Base-by-base conservation (phyloP, 35 echinoderm and acorn worm species). In the Anneissia japonica region DNA sequence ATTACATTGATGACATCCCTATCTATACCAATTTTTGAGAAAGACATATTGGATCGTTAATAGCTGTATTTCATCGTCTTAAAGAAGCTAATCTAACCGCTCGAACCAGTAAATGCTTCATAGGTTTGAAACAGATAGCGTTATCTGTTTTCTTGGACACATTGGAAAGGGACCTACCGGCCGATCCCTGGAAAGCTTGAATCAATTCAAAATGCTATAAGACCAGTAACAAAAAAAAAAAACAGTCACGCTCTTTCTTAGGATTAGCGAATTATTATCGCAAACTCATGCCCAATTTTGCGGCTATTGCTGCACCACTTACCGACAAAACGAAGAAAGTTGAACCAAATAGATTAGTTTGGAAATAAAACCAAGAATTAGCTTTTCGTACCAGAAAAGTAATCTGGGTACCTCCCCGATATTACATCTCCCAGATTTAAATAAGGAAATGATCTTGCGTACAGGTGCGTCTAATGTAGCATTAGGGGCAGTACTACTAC, bases 251-350 rank as follows among this genome's bases (percentile, higher is more conserved):
- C 11, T 74, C 35, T 13, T 77, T 86, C 35, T 72, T 86, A 23
- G 84, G 84, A 37, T 72, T 86, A 34, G 82, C 75, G 17, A 74
- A 74, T 33, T 90, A 86, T 64, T 86, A 90, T 73, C 43, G 90
- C 23, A 72, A 46, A 19, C 81, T 80, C 81, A 87, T 91, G 1
- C 76, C 84, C 17, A 87, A 91, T 75, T 91, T 38, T 82, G 39
- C 84, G 6, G 76, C 84, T 0, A 90, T 91, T 74, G 90, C 90
- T 0, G 16, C 14, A 5, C 90, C 90, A 19, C 37, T 91, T 14
- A 87, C 90, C 23, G 90, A 91, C 29, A 11, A 4, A 21, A 87
- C 84, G 0, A 83, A 79, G 28, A 83, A 83, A 32, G 64, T 37
- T 10, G 30, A 82, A 35, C 79, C 86, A 32, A 93, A 83, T 38